Evolutionary conservation across 2,888 invertebrate genomes (phyloP).

Genomic region (Platycheirus albimanus): DNA sequence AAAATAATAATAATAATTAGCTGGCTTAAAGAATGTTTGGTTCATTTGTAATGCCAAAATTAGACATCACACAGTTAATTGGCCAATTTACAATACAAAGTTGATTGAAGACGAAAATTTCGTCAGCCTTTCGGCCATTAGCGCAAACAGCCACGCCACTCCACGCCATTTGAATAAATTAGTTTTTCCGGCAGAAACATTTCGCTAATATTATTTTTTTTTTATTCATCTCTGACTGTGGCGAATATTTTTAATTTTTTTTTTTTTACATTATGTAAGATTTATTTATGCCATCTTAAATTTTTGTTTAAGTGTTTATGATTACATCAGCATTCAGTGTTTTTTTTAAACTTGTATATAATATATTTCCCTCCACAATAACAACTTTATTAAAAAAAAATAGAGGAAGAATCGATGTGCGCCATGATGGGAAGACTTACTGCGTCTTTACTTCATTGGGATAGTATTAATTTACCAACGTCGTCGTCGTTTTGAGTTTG

Average conservation of each 20-base stretch:
- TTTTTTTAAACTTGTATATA: neutral
- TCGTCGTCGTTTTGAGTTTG: slow-evolving; percentile 34
- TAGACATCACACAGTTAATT: slow-evolving; percentile 28
- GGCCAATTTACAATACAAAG: slow-evolving; percentile 18
- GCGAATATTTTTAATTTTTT: slow-evolving; percentile 40
- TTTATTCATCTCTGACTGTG: slow-evolving; percentile 23
- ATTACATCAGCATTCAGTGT: slow-evolving; percentile 27
- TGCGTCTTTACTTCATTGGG: slow-evolving; percentile 26
- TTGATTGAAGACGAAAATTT: slow-evolving; percentile 32
- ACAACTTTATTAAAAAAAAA: neutral
- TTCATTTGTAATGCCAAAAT: slow-evolving; percentile 42
- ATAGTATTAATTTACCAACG: slow-evolving; percentile 58
- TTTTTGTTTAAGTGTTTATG: slow-evolving; percentile 29
- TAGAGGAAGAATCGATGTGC: slow-evolving; percentile 31
- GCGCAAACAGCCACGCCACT: slow-evolving; percentile 44
- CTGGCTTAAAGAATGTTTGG: neutral
- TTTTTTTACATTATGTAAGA: slow-evolving; percentile 51
- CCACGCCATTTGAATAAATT: slow-evolving; percentile 63
- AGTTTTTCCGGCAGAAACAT: slow-evolving; percentile 56
- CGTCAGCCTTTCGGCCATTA: slow-evolving; percentile 42
- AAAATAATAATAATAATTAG: slow-evolving; percentile 18
- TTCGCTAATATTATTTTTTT: slow-evolving; percentile 15
- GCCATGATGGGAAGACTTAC: slow-evolving; percentile 56
- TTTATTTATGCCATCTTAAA: slow-evolving; percentile 38
- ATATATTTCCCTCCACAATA: neutral